Conservation (phyloP, 92 coral and sea anemone genomes). For the Umimayanthus chanpuru region DNA sequence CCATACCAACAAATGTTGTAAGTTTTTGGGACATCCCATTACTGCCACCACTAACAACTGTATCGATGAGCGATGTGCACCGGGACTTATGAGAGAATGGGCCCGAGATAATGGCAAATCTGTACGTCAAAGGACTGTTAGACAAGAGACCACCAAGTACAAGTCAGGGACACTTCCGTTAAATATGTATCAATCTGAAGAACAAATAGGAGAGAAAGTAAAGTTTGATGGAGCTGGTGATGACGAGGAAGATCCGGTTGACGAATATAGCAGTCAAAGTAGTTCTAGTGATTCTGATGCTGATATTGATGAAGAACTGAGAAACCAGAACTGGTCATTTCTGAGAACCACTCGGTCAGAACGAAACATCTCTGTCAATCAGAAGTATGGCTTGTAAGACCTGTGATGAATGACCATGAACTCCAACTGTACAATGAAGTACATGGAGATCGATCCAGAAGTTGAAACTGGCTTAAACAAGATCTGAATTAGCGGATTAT, state of each 20-base stretch:
- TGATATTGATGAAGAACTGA: slow-evolving; percentile 6
- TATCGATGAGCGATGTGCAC: no score
- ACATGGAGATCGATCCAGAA: slow-evolving; percentile 5
- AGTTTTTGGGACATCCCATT: no score
- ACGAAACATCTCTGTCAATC: slow-evolving; percentile 10
- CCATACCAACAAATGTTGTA: no score
- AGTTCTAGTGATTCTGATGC: slow-evolving; percentile 31
- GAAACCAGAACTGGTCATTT: neutral
- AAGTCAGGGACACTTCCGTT: slow-evolving; percentile 59
- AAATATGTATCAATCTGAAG: slow-evolving; percentile 44
- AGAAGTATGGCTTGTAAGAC: slow-evolving; percentile 27
- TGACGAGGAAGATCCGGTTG: slow-evolving; percentile 42
- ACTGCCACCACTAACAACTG: no score
- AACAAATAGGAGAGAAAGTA: slow-evolving; percentile 17
- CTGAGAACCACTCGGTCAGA: neutral
- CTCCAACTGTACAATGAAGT: slow-evolving; percentile 11
- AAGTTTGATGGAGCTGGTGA: slow-evolving; percentile 21
- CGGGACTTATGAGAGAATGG: no score
- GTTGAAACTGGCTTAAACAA: neutral
- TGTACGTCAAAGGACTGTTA: no score
- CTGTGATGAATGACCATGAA: slow-evolving; percentile 1
- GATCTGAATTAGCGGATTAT: neutral
- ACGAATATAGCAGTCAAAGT: slow-evolving; percentile 23
- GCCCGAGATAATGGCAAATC: no score
- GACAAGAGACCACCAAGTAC: no score